Evolutionary conservation across 2,888 invertebrate genomes (phyloP), one percentile per base, ranked within the genome.

Genomic region (Latrodectus hesperus): DNA sequence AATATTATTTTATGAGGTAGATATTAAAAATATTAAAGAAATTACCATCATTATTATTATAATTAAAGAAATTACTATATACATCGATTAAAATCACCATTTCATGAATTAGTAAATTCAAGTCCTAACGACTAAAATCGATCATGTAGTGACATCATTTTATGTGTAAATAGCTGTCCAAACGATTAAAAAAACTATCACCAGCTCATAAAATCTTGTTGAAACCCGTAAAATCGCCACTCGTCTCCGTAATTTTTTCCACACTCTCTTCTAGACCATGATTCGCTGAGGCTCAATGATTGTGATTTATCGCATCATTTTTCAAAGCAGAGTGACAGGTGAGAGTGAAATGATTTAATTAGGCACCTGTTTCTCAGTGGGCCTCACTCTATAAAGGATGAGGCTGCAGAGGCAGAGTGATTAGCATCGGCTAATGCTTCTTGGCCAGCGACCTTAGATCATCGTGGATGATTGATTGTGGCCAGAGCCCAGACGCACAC

Each of bases 381-480:
- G 68, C 71, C 75, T 38, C 75, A 64, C 38, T 38, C 38, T 38
- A 38, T 65, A n/a, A 60, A 64, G 49, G 76, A 75, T 68, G 72
- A 52, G 76, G 8, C 49, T 12, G 60, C 60, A 60, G 14, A 60
- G 67, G n/a, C 60, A 60, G 60, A 65, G 86, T 70, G 86, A 87
- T 87, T 87, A 87, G 86, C 81, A 87, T 87, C 60, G 81, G 81
- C 86, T 80, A 86, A 84, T 84, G 79, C 79, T 68, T 79, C 84
- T 79, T 84, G 79, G 81, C 74, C 81, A 81, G 81, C 81, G 81
- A 81, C 81, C 77, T 77, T n/a, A 52, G 64, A 64, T 71, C 68
- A 16, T 55, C 72, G 55, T 38, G 67, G 55, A 77, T 87, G 86
- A 87, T 86, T 79, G 85, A 86, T 86, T 53, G 85, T 70, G 79